A percentile compares a stretch with the other conserved stretches of the same genome.
Conservation (phyloP, 2,113 vertebrate genomes). For the Periophthalmodon schlosseri region DNA sequence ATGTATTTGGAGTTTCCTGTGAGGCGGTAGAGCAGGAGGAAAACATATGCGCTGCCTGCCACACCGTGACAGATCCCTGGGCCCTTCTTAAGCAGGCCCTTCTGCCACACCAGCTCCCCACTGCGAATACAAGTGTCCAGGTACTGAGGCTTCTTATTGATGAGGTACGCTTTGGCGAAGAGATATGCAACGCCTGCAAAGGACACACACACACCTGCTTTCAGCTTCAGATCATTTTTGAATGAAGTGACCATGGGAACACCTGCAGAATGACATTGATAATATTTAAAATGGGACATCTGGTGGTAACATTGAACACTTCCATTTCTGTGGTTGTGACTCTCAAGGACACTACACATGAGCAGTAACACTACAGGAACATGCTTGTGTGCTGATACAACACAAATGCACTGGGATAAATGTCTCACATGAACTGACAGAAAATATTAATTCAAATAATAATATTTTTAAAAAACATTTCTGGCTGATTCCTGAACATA, state of each 20-base stretch:
- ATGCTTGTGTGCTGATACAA: too few species aligned
- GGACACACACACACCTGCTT: conserved; percentile 54
- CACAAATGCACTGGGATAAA: neutral
- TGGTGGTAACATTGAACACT: neutral
- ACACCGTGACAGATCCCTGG: conserved; percentile 89
- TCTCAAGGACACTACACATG: neutral
- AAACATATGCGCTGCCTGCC: conserved; percentile 88
- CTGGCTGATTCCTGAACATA: neutral
- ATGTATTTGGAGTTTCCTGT: conserved; percentile 90
- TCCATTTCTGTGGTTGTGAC: neutral
- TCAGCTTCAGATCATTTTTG: neutral
- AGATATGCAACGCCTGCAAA: conserved; percentile 86
- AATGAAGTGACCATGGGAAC: neutral
- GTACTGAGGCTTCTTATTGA: conserved; percentile 89
- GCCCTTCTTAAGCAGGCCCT: conserved; percentile 89
- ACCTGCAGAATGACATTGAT: neutral
- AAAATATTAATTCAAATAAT: neutral
- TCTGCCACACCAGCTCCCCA: conserved; percentile 89
- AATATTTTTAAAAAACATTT: too few species aligned
- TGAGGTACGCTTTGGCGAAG: conserved; percentile 89
- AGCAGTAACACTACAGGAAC: neutral
- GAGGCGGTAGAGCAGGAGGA: conserved; percentile 86
- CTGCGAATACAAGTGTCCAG: conserved; percentile 89
- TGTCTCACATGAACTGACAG: neutral
- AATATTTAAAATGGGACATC: neutral